Evolutionary conservation across 2,888 invertebrate species (phyloP).

Genomic region (Orchestes rusci): DNA sequence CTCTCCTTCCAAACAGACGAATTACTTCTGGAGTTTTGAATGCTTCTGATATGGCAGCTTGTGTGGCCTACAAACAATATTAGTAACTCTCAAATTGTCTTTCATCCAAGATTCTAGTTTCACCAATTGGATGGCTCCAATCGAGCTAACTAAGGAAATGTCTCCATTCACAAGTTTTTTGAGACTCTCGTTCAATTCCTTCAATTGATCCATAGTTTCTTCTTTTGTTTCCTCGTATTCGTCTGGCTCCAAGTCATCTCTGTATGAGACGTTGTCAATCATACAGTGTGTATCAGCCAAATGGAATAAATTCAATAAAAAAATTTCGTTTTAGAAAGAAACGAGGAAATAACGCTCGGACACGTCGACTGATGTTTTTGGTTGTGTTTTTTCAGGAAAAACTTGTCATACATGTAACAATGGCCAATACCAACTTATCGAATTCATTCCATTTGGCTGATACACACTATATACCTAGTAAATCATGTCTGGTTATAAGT

Average conservation of each 20-base stretch:
- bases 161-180: conserved; percentile 59
- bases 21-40: conserved; percentile 71
- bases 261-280: too few species aligned
- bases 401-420: too few species aligned
- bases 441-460: too few species aligned
- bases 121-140: conserved; percentile 61
- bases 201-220: conserved; percentile 63
- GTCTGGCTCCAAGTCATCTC: conserved; percentile 54
- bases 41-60: conserved; percentile 65
- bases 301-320: too few species aligned
- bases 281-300: too few species aligned
- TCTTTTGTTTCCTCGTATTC: conserved; percentile 63
- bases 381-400: too few species aligned
- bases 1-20: conserved; percentile 61
- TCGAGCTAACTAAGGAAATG: conserved; percentile 57
- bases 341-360: too few species aligned
- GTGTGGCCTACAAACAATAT: conserved; percentile 49
- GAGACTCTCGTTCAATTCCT: conserved; percentile 59
- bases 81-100: neutral
- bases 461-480: too few species aligned
- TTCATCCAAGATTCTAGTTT: neutral
- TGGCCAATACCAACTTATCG: too few species aligned
- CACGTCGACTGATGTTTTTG: too few species aligned
- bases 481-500: too few species aligned
- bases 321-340: too few species aligned